phyloP scores from a whole-genome alignment of 2,113 vertebrate genomes.

The Serinus canaria region DNA sequence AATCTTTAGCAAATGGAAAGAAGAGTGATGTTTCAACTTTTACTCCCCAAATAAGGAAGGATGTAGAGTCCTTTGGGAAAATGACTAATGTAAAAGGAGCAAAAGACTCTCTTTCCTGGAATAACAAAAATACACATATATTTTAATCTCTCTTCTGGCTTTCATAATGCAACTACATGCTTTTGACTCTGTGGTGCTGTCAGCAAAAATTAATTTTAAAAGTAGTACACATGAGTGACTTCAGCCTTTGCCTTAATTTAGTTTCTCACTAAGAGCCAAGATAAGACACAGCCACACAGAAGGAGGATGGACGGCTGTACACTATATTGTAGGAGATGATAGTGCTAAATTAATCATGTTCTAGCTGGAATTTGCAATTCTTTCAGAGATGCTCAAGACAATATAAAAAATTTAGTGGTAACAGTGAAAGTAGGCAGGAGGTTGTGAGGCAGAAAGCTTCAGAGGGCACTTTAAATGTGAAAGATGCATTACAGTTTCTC shows the following conservation, averaged over 20 bases:
- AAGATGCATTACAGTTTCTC: constrained; percentile 77
- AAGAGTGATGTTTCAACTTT: constrained; percentile 24
- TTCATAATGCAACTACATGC: constrained; percentile 58
- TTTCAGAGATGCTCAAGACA: constrained; percentile 90
- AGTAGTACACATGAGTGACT: constrained; percentile 60
- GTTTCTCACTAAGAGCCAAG: constrained; percentile 68
- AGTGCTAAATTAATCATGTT: constrained; percentile 95
- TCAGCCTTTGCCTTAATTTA: constrained; percentile 69
- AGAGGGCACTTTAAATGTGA: constrained; percentile 77
- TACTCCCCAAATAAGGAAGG: constrained; percentile 60
- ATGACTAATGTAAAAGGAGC: constrained; percentile 48
- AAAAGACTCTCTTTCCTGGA: constrained; percentile 58
- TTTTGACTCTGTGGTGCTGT: constrained; percentile 61
- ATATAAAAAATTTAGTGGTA: constrained; percentile 93
- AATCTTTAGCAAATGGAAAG: constrained; percentile 43
- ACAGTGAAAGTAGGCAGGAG: constrained; percentile 80
- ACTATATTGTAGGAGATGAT: constrained; percentile 66
- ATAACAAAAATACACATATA: constrained; percentile 64
- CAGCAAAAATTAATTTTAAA: constrained; percentile 78
- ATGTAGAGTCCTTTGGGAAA: constrained; percentile 52
- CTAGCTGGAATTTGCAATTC: constrained; percentile 93
- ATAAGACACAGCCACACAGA: constrained; percentile 35
- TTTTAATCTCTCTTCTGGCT: constrained; percentile 64
- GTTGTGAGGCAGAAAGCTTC: constrained; percentile 79
- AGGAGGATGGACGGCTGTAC: constrained; percentile 69